A percentile compares a stretch with the other conserved stretches of the same genome.
These are phyloP conservation scores for Bembecia ichneumoniformis DNA, from an alignment of 2,888 invertebrate species.

Conservation along the genomic window DNA sequence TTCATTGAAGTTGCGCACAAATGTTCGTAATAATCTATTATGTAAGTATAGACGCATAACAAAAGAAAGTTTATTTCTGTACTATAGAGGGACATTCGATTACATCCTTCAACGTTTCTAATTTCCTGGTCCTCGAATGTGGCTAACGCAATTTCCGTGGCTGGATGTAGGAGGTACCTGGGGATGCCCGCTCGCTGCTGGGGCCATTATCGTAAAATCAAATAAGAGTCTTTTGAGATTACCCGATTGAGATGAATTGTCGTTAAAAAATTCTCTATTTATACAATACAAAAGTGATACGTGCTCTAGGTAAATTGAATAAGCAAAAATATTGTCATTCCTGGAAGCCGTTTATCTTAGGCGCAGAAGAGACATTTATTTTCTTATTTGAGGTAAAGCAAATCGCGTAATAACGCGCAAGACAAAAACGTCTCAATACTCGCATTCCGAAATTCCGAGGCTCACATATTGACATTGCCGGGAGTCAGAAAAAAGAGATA, in stretches of 20 bases:
- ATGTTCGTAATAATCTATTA: neutral
- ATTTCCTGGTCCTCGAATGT: slow-evolving; percentile 68
- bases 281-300: neutral
- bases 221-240: slow-evolving; percentile 52
- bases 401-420: slow-evolving; percentile 36
- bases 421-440: slow-evolving; percentile 30
- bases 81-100: slow-evolving; percentile 59
- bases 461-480: slow-evolving; percentile 45
- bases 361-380: slow-evolving; percentile 27
- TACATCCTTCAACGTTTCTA: slow-evolving; percentile 68
- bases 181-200: slow-evolving; percentile 38
- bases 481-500: slow-evolving; percentile 37
- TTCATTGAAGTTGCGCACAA: neutral
- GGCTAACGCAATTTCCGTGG: slow-evolving; percentile 70
- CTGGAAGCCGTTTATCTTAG: slow-evolving; percentile 2
- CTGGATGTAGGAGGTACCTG: slow-evolving; percentile 51
- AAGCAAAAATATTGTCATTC: neutral
- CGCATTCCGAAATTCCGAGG: slow-evolving; percentile 35
- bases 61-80: slow-evolving; percentile 50
- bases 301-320: neutral
- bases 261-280: slow-evolving; percentile 11
- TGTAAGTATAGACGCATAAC: slow-evolving; percentile 14
- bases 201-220: slow-evolving; percentile 58
- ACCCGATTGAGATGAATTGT: slow-evolving; percentile 44
- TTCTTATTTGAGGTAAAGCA: slow-evolving; percentile 17